Evolutionary conservation across 2,113 vertebrate genomes (phyloP), one percentile per base, ranked within the genome.

Genomic region (Cavia aperea): DNA sequence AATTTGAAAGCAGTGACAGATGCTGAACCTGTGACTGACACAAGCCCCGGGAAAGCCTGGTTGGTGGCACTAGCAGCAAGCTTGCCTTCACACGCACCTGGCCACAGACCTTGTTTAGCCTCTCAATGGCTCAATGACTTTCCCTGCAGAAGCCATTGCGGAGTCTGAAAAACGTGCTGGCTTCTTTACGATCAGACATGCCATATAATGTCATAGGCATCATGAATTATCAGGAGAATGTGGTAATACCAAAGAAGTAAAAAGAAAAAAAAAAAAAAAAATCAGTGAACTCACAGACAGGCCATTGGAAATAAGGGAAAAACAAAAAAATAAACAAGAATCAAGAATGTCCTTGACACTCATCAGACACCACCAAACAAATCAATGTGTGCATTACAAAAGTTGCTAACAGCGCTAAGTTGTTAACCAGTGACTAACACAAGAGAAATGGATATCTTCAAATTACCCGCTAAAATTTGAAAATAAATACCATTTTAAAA

Each of bases 81-180:
- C 14, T 26, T 49, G 31, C 21, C 16, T 46, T 0, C 2, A 1
- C 16, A 65, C 7, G 2, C 3, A 8, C 19, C 39, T 31, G 49
- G 2, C 31, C 21, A 26, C 7, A 51, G 9, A 29, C 24, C 43
- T 2, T 9, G 13, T 14, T 13, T 21, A 29, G 58, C n/a, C 29
- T 63, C 31, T 77, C 4, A 1, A 33, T 60, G 18, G 26, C 18
- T 46, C 5, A 14, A 13, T 19, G 13, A 7, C 7, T 16, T 63
- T 78, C 31, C n/a, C 43, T 26, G 43, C 21, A 49, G 7, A 65
- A 65, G 19, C 13, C 19, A 77, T 21, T 62, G 6, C 7, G 7
- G 46, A 87, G 49, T 19, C 77, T 54, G 77, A 21, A 54, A 36
- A 54, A 11, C 13, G 49, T 78, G 49, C 29, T 49, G 31, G 9